phyloP scores from a whole-genome alignment of 2,888 invertebrate species.

The Drosophila lutescens region DNA sequence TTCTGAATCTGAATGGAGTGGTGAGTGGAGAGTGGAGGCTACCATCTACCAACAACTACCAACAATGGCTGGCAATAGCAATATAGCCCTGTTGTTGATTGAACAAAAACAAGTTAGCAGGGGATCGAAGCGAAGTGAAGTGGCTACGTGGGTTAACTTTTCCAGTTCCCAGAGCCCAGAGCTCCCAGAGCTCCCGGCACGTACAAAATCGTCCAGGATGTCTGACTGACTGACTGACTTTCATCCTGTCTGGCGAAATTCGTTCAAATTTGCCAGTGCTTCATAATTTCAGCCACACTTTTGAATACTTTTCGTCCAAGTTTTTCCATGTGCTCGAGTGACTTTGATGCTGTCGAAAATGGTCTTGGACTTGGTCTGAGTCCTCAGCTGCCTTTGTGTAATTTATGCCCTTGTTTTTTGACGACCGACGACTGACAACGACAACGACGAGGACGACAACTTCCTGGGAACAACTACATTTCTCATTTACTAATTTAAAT shows the following conservation, averaged over 20 bases:
- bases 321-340: constrained; percentile 59
- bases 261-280: constrained; percentile 49
- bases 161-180: neutral
- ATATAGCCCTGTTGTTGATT: constrained; percentile 70
- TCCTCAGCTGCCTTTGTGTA: constrained; percentile 55
- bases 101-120: constrained; percentile 70
- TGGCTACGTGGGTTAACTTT: constrained; percentile 56
- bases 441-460: constrained; percentile 69
- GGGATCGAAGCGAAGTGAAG: constrained; percentile 44
- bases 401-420: constrained; percentile 70
- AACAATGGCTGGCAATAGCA: constrained; percentile 35
- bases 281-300: constrained; percentile 61
- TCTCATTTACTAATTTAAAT: constrained; percentile 77
- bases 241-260: constrained; percentile 33
- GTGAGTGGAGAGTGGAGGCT: neutral
- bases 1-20: neutral
- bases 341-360: constrained; percentile 63
- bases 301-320: constrained; percentile 56
- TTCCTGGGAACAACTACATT: constrained; percentile 59
- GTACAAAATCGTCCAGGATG: constrained; percentile 42
- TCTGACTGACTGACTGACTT: constrained; percentile 13
- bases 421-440: constrained; percentile 62
- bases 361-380: constrained; percentile 36
- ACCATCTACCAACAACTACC: constrained; percentile 3
- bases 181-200: constrained; percentile 29